Percentiles rank a stretch among this genome's conserved stretches.
Conservation (phyloP, 2,888 invertebrate genomes). For the Dicycla oo region DNA sequence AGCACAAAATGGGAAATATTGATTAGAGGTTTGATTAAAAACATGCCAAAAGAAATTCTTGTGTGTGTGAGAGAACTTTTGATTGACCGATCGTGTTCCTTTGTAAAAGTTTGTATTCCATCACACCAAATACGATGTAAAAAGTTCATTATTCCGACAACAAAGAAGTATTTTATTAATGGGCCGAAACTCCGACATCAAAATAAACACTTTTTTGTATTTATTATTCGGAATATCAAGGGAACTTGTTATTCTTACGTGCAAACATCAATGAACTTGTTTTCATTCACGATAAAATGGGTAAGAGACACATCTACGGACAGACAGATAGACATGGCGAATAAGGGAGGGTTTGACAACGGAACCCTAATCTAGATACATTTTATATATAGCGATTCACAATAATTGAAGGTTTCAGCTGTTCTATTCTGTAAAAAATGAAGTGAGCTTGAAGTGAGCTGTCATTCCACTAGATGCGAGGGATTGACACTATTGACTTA, state of each 20-base stretch:
- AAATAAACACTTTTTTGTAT: conserved; percentile 23
- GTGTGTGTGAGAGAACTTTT: not conserved
- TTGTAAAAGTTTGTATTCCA: not conserved
- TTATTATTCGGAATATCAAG: not conserved
- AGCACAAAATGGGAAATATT: too few relatives aligned
- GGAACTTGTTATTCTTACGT: conserved; percentile 6
- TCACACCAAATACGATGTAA: not conserved
- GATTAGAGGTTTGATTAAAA: not conserved
- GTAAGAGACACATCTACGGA: not conserved
- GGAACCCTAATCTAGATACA: not conserved
- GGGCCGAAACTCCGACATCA: not conserved
- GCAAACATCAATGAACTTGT: not conserved
- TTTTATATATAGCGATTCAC: too few relatives aligned
- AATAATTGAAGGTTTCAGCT: too few relatives aligned
- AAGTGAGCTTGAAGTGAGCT: too few relatives aligned
- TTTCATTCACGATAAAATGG: conserved; percentile 4
- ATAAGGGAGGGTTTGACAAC: not conserved
- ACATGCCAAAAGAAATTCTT: not conserved
- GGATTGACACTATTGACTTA: too few relatives aligned
- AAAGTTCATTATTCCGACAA: conserved; percentile 9
- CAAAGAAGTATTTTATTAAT: conserved; percentile 4
- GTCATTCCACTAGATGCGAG: too few relatives aligned
- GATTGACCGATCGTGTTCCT: not conserved
- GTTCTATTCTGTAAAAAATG: too few relatives aligned
- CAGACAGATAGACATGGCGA: not conserved